Percentiles rank a stretch among this genome's conserved stretches.
Conservation (phyloP, 2,797 vertebrate genomes). For the Hapalemur alaotrensis region DNA sequence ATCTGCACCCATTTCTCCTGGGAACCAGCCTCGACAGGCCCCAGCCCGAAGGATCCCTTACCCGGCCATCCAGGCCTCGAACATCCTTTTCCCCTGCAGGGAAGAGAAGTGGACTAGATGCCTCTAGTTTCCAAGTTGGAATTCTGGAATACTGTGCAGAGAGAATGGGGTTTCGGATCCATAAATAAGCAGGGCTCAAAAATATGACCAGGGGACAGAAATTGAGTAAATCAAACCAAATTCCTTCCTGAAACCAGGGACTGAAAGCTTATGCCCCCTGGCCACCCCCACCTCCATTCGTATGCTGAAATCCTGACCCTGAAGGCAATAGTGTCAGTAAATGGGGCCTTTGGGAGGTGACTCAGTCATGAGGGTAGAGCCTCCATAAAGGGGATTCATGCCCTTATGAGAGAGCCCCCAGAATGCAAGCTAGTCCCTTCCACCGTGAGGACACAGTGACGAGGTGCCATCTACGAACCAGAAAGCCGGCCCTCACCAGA, state of each 20-base stretch:
- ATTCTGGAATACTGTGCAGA: neutral
- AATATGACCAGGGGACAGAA: neutral
- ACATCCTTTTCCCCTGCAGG: fast-evolving
- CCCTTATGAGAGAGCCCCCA: neutral
- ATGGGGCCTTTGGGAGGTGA: neutral
- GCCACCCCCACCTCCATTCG: fast-evolving
- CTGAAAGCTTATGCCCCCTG: neutral
- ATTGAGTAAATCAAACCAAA: neutral
- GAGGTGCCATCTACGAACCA: no score
- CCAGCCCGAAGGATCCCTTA: neutral
- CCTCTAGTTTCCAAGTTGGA: neutral
- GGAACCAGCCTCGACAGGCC: neutral
- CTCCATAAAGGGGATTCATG: neutral
- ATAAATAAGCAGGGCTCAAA: neutral
- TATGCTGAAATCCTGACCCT: neutral
- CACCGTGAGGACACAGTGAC: neutral
- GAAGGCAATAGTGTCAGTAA: neutral
- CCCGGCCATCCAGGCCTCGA: slow-evolving; percentile 51
- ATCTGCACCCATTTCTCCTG: neutral
- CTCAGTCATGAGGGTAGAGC: neutral
- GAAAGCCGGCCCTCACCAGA: neutral
- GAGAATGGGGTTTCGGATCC: neutral
- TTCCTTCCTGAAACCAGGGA: neutral
- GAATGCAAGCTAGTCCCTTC: neutral
- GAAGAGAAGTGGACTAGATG: neutral